Percentiles rank a stretch among this genome's conserved stretches.
These are phyloP conservation scores for Scotopteryx bipunctaria DNA, from an alignment of 2,888 invertebrate species.

Conservation along the genomic window DNA sequence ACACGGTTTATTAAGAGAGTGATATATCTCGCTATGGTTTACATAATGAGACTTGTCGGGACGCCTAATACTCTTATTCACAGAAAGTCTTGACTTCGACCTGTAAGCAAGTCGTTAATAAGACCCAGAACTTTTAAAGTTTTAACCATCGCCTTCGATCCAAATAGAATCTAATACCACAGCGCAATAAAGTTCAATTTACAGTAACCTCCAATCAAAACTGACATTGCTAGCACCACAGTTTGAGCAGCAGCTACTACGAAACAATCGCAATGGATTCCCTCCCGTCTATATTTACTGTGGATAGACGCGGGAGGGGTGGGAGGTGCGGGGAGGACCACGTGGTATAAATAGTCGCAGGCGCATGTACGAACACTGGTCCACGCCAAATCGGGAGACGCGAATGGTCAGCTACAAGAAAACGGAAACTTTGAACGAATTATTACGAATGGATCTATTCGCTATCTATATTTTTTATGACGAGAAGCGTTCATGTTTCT, in stretches of 20 bases:
- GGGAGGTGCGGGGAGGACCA: constrained; percentile 53
- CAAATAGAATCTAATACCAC: background rate
- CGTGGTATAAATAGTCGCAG: constrained; percentile 76
- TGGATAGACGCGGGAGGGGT: constrained; percentile 49
- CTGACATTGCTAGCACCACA: constrained; percentile 3
- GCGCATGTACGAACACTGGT: constrained; percentile 67
- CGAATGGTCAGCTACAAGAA: constrained; percentile 49
- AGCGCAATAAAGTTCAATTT: background rate
- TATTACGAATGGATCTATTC: too few species aligned
- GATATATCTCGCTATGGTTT: too few species aligned
- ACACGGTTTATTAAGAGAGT: too few species aligned
- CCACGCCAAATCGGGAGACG: constrained; percentile 77
- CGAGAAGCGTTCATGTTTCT: too few species aligned
- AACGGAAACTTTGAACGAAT: constrained; percentile 24
- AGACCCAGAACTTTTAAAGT: too few species aligned
- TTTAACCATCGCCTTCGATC: background rate
- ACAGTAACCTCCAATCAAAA: background rate
- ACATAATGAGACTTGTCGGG: too few species aligned
- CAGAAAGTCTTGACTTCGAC: too few species aligned
- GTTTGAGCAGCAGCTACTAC: constrained; percentile 11
- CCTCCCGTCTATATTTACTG: constrained; percentile 71
- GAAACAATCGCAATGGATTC: constrained; percentile 63
- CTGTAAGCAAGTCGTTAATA: too few species aligned
- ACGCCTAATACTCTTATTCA: too few species aligned
- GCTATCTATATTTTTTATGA: too few species aligned